These are phyloP conservation scores for Drosophila lacertosa DNA, from an alignment of 1,140 invertebrate species.

Conservation along the genomic window DNA sequence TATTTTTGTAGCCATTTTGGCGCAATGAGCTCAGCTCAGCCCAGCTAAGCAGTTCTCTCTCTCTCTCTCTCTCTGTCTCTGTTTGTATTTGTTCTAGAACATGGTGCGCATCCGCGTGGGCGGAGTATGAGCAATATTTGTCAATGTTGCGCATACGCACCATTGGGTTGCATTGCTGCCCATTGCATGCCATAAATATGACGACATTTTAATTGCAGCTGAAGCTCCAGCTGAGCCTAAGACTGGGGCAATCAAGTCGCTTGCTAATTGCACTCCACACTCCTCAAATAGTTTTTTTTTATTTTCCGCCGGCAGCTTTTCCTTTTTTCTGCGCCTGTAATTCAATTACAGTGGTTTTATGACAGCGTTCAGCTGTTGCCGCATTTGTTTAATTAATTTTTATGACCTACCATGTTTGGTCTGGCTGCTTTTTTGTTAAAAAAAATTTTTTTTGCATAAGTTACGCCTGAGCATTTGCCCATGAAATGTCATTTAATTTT, in stretches of 20 bases:
- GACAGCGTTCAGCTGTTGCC: slow-evolving; percentile 47
- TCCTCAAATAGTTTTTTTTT: slow-evolving; percentile 40
- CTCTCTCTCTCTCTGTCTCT: no score
- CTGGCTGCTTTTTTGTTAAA: not conserved
- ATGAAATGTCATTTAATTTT: slow-evolving; percentile 49
- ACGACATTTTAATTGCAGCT: slow-evolving; percentile 54
- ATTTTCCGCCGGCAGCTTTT: slow-evolving; percentile 65
- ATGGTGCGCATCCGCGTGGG: slow-evolving; percentile 42
- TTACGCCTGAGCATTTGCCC: not conserved
- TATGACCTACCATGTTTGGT: slow-evolving; percentile 40
- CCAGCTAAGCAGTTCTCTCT: slow-evolving; percentile 57
- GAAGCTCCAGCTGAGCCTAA: slow-evolving; percentile 26
- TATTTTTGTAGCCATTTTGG: slow-evolving; percentile 36
- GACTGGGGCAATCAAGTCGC: slow-evolving; percentile 27
- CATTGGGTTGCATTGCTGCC: slow-evolving; percentile 44
- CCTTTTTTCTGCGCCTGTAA: slow-evolving; percentile 47
- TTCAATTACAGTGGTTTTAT: slow-evolving; percentile 64
- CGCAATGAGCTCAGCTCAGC: slow-evolving; percentile 46
- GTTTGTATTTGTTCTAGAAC: slow-evolving; percentile 51
- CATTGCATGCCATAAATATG: slow-evolving; percentile 45
- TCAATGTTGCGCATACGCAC: slow-evolving; percentile 54
- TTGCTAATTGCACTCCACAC: slow-evolving; percentile 63
- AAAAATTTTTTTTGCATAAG: slow-evolving; percentile 17
- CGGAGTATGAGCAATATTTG: slow-evolving; percentile 65
- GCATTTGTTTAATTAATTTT: slow-evolving; percentile 68